Conservation (phyloP, 2,113 vertebrate genomes). For the Macrotis lagotis region DNA sequence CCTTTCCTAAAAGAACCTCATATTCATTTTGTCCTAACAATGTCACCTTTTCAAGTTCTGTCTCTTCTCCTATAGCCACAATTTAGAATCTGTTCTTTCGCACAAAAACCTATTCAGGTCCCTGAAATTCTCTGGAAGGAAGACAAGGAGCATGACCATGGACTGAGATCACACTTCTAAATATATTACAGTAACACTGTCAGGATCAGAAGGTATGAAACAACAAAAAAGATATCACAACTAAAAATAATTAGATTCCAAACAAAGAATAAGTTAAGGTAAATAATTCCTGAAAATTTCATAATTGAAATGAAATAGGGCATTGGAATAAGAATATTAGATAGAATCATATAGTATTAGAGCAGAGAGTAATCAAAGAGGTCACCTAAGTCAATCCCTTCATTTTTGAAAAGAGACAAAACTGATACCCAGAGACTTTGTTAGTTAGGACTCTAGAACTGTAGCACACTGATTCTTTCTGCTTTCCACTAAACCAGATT, state of each 20-base stretch:
- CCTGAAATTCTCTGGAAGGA: background rate
- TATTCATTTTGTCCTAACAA: background rate
- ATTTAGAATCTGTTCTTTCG: background rate
- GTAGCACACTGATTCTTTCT: background rate
- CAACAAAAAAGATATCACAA: background rate
- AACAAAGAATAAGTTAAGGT: background rate
- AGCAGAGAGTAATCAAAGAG: background rate
- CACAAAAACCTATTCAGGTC: background rate
- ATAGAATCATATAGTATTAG: background rate
- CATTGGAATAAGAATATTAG: background rate
- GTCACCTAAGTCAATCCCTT: background rate
- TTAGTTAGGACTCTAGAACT: background rate
- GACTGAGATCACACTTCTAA: background rate
- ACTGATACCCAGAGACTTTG: background rate
- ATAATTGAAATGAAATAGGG: background rate
- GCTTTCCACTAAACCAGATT: no score
- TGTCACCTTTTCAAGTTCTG: background rate
- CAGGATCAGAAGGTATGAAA: background rate
- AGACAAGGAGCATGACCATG: background rate
- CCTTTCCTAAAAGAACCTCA: background rate
- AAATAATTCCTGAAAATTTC: background rate
- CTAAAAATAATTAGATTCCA: background rate
- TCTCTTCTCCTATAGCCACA: background rate
- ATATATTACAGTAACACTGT: background rate
- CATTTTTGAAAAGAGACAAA: background rate